Evolutionary conservation across 2,888 invertebrate genomes (phyloP).

Genomic region (Helleia helle): DNA sequence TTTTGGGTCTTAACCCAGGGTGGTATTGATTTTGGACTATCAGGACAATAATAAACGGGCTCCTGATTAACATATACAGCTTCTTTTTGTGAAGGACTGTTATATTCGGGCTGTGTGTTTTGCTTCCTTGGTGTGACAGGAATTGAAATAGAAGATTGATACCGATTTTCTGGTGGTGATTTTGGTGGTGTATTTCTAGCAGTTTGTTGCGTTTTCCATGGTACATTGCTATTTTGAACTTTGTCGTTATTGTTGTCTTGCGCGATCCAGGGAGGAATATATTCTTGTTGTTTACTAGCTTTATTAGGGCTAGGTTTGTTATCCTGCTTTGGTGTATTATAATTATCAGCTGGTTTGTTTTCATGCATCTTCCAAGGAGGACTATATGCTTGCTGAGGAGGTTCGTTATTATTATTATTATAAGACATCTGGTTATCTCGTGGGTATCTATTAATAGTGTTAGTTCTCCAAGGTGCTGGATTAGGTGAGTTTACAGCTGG

Average conservation of each 20-base stretch:
- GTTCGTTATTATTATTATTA: constrained; percentile 35
- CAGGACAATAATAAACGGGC: constrained; percentile 59
- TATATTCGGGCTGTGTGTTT: constrained; percentile 42
- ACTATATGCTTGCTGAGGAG: constrained; percentile 39
- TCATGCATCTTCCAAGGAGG: constrained; percentile 54
- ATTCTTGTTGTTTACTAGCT: constrained; percentile 35
- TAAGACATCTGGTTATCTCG: constrained; percentile 34
- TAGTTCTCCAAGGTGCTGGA: constrained; percentile 54
- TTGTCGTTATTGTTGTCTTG: constrained; percentile 48
- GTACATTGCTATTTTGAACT: constrained; percentile 36
- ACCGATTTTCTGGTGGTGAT: constrained; percentile 46
- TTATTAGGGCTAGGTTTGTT: constrained; percentile 28
- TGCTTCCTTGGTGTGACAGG: constrained; percentile 57
- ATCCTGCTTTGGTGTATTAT: constrained; percentile 42
- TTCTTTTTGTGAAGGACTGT: constrained; percentile 46
- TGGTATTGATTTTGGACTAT: constrained; percentile 59
- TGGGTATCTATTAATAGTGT: constrained; percentile 47
- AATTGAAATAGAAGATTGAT: constrained; percentile 64
- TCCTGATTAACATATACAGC: constrained; percentile 61
- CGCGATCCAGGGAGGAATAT: constrained; percentile 42
- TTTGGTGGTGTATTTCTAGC: constrained; percentile 27
- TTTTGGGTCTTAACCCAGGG: constrained; percentile 65
- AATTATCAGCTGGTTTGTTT: constrained; percentile 30
- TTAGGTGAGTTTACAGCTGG: constrained; percentile 34
- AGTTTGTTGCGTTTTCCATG: constrained; percentile 42